Evolutionary conservation across 2,888 invertebrate species (phyloP), one percentile per base, ranked within the genome.

Genomic region (Troides aeacus): DNA sequence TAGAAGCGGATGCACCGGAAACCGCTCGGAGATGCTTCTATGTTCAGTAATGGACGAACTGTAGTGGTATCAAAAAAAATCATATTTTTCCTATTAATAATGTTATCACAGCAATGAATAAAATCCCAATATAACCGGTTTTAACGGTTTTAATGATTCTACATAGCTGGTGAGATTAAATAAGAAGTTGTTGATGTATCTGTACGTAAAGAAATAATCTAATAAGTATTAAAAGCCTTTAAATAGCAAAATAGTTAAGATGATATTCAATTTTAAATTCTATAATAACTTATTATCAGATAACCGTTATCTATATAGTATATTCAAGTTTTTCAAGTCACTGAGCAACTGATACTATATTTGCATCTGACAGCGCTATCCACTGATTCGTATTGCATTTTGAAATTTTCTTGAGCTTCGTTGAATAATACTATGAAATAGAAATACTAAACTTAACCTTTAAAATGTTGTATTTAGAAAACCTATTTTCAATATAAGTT

Each of bases 321-420:
- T 39, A 61, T 64, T 61, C n/a, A 17, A 61, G 23, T 64, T 64
- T 69, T 69, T 64, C 60, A 60, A 64, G 64, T 69, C 64, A 69
- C 69, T 56, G 64, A 60, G 61, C 69, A 64, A 4, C 69, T 57
- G 64, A 64, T 64, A 57, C 64, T 46, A 64, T 30, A 61, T 69
- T 64, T 69, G 69, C 69, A 69, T 62, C 57, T 64, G 69, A 69
- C 64, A 69, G 64, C 50, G 39, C 66, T 66, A 64, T 69, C 60
- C 61, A 10, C 61, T 64, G 64, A 69, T 61, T 64, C 64, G 59
- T 69, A 64, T 64, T 69, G 64, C 42, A 65, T 56, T 69, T 64
- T 69, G 24, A 57, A 69, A 64, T 64, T 62, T 69, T 69, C 61
- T 42, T 60, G 64, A 61, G 23, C 24, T 61, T 36, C 42, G 39